A percentile compares a stretch with the other conserved stretches of the same genome.
Evolutionary conservation across 2,888 invertebrate species (phyloP).

Genomic region (Girardia tigrina): DNA sequence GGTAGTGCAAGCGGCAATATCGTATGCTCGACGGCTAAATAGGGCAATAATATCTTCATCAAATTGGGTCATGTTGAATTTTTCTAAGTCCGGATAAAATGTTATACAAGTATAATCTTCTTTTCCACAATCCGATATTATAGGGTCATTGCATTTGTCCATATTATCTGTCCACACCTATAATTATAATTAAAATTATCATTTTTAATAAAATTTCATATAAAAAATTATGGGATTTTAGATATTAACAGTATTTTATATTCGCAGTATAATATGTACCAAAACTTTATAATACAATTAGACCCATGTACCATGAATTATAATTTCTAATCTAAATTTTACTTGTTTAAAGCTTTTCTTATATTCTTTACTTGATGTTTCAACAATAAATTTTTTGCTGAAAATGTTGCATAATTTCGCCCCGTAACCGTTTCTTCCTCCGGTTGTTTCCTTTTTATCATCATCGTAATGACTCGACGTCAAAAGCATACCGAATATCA

Average conservation of each 20-base stretch:
- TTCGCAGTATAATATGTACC: too few species aligned
- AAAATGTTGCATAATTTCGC: constrained; percentile 98
- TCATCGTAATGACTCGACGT: constrained; percentile 98
- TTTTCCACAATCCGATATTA: constrained; percentile 57
- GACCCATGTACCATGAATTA: too few species aligned
- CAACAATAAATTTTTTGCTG: constrained; percentile 82
- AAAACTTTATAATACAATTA: too few species aligned
- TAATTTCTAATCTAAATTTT: too few species aligned
- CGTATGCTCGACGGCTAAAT: constrained; percentile 82
- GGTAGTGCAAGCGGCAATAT: constrained; percentile 72
- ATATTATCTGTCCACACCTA: constrained; percentile 88
- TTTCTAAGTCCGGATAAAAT: constrained; percentile 78
- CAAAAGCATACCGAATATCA: constrained; percentile 94
- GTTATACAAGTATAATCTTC: constrained; percentile 58
- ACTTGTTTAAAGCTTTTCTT: constrained; percentile 66
- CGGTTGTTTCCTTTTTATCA: constrained; percentile 76
- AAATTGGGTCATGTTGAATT: constrained; percentile 82
- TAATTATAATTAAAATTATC: too few species aligned
- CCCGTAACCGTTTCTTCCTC: constrained; percentile 91
- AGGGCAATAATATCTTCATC: constrained; percentile 80
- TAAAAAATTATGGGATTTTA: too few species aligned
- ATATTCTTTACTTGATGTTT: constrained; percentile 76
- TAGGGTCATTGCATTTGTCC: constrained; percentile 75
- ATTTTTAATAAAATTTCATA: too few species aligned
- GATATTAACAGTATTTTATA: too few species aligned